Base-by-base conservation (phyloP, 2,888 invertebrate species). In the Dryomyza anilis region DNA sequence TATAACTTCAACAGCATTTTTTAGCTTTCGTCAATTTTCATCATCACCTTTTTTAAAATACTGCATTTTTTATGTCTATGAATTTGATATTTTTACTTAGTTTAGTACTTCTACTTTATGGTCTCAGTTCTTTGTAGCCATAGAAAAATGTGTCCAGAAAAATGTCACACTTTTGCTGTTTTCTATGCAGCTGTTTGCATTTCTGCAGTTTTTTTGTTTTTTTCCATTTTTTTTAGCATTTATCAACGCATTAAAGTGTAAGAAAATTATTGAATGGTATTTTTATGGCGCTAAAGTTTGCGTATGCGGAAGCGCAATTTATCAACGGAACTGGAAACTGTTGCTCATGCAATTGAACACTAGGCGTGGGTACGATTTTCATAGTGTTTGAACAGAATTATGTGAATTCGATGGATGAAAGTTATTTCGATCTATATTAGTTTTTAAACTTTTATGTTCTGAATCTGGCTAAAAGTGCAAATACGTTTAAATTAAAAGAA, bases 251-350 rank as follows among this genome's bases (percentile, higher is more conserved):
- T 55, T 55, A 55, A 55, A 55, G 33, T 55, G 55, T 36, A 55
- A 55, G 36, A 33, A 55, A 55, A 55, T 55, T 36, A 36, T 55
- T 55, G 55, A 55, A 55, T 55, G 4, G 36, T 55, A 12, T 14
- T 19, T 16, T n/a, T 36, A 19, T 29, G 27, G 7, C 39, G 39
- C 14, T 14, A 39, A 39, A 39, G 39, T 50, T 50, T 21, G 14
- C 27, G 50, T 50, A 25, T 50, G 50, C 30, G 57, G 57, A 21
- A 57, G 29, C 57, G 27, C 43, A 39, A 25, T 57, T 57, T 57
- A 57, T 57, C 57, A 57, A 14, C 58, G 58, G 58, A 58, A 58
- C n/a, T 46, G 58, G 58, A 58, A 58, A 58, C 58, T 58, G 58
- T 58, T 58, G 58, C 58, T n/a, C n/a, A 58, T 58, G 45, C 58